These are phyloP conservation scores for Lota lota DNA, from an alignment of 2,113 vertebrate genomes.

Conservation along the genomic window DNA sequence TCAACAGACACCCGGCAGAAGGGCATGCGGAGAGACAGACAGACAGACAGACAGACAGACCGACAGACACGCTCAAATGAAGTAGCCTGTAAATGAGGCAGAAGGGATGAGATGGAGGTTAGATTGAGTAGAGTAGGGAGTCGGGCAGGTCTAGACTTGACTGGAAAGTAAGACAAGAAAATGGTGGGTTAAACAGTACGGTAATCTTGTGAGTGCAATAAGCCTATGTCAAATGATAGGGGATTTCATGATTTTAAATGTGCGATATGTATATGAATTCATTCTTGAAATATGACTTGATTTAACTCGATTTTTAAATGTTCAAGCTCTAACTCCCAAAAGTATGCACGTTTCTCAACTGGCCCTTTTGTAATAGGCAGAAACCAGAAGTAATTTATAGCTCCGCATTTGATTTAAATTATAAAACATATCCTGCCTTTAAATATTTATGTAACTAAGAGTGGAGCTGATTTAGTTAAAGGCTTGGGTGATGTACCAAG, in stretches of 20 bases:
- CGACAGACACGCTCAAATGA: neutral
- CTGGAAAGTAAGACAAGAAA: conserved; percentile 24
- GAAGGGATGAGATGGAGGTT: conserved; percentile 4
- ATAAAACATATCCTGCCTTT: conserved; percentile 4
- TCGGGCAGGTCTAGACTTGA: conserved; percentile 52
- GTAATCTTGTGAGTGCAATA: neutral
- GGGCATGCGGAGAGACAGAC: neutral
- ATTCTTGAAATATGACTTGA: neutral
- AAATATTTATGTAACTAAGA: neutral
- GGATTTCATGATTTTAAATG: neutral
- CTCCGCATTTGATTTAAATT: neutral
- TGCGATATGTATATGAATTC: neutral
- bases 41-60: conserved; percentile 7
- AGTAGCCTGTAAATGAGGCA: neutral
- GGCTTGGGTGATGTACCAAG: conserved; percentile 3
- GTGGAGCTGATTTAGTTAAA: neutral
- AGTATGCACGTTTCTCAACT: no score
- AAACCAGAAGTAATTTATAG: neutral
- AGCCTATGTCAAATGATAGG: neutral
- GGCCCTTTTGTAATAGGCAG: neutral
- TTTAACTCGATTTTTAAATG: neutral
- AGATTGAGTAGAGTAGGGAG: conserved; percentile 10
- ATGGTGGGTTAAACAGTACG: conserved; percentile 15
- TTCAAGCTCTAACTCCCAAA: neutral
- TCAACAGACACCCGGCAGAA: conserved; percentile 29